phyloP scores from a whole-genome alignment of 2,888 invertebrate species.

The Scelioninae gen. 2 region DNA sequence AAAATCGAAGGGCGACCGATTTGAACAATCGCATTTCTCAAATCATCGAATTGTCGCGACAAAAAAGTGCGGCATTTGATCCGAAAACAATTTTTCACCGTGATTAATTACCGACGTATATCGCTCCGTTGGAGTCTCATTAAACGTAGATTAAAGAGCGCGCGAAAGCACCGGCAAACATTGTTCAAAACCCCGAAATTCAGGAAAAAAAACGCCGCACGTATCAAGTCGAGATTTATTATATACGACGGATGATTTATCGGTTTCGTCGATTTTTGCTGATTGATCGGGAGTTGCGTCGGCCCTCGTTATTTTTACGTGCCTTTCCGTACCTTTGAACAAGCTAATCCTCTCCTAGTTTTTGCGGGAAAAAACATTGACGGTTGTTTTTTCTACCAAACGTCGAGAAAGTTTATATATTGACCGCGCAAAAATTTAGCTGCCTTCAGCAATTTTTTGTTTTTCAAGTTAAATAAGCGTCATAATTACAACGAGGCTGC shows the following conservation, averaged over 20 bases:
- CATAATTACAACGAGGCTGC: slow-evolving; percentile 20
- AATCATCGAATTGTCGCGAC: slow-evolving; percentile 3
- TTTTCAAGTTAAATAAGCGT: slow-evolving; percentile 30
- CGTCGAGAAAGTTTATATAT: slow-evolving; percentile 30
- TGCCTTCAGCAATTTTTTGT: slow-evolving; percentile 24
- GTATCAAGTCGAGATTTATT: slow-evolving; percentile 54
- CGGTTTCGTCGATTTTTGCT: slow-evolving; percentile 49
- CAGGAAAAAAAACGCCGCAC: slow-evolving; percentile 38
- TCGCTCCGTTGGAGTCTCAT: slow-evolving; percentile 36
- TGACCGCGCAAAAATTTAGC: slow-evolving; percentile 27
- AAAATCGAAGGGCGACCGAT: too few relatives aligned
- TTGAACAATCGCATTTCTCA: slow-evolving; percentile 2
- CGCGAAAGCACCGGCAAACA: slow-evolving; percentile 15
- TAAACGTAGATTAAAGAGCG: slow-evolving; percentile 50
- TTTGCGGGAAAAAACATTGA: too few relatives aligned
- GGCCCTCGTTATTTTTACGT: slow-evolving; percentile 48
- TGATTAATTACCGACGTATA: slow-evolving; percentile 43
- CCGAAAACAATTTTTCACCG: slow-evolving; percentile 29
- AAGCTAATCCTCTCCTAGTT: slow-evolving; percentile 27
- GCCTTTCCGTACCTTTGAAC: slow-evolving; percentile 17
- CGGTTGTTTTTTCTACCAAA: too few relatives aligned
- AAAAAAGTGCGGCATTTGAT: slow-evolving; percentile 27
- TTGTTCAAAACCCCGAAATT: slow-evolving; percentile 32
- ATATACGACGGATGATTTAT: slow-evolving; percentile 51
- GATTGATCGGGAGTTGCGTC: slow-evolving; percentile 46